These are phyloP conservation scores for Rhizoglyphus robini DNA, from an alignment of 1,140 invertebrate species.

Conservation along the genomic window DNA sequence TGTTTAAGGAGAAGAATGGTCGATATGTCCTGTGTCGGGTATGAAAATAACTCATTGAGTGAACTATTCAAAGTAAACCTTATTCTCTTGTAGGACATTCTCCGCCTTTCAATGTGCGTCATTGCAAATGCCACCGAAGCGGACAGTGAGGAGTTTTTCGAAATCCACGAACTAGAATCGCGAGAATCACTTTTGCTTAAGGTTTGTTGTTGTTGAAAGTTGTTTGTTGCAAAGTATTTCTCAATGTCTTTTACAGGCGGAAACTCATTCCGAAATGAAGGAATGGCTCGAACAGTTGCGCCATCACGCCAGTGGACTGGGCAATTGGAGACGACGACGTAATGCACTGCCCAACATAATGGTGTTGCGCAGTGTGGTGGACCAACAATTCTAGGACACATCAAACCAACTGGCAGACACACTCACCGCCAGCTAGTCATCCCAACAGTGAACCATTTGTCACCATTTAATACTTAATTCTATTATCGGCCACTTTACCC, in stretches of 20 bases:
- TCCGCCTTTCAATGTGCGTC: slow-evolving; percentile 75
- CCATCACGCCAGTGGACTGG: slow-evolving; percentile 73
- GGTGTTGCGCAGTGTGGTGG: slow-evolving; percentile 40
- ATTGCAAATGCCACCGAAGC: slow-evolving; percentile 57
- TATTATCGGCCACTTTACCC: too few species aligned
- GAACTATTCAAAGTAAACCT: not conserved
- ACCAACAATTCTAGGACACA: not conserved
- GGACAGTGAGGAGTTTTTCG: slow-evolving; percentile 81
- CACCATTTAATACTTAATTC: too few species aligned
- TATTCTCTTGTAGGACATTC: slow-evolving; percentile 38
- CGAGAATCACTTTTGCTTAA: slow-evolving; percentile 90
- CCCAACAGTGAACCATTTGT: too few species aligned
- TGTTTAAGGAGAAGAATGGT: slow-evolving; percentile 78
- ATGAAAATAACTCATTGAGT: slow-evolving; percentile 12
- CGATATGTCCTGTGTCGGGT: slow-evolving; percentile 66
- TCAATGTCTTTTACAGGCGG: slow-evolving; percentile 50
- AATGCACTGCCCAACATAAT: slow-evolving; percentile 89
- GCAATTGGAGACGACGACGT: slow-evolving; percentile 72
- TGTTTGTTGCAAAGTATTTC: slow-evolving; percentile 18
- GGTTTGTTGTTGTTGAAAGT: slow-evolving; percentile 40
- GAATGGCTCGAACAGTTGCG: slow-evolving; percentile 78
- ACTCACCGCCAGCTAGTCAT: too few species aligned
- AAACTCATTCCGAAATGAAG: slow-evolving; percentile 64
- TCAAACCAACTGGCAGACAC: too few species aligned
- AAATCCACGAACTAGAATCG: slow-evolving; percentile 79